Evolutionary conservation across 2,888 invertebrate genomes (phyloP).

Genomic region (Carterocephalus palaemon): DNA sequence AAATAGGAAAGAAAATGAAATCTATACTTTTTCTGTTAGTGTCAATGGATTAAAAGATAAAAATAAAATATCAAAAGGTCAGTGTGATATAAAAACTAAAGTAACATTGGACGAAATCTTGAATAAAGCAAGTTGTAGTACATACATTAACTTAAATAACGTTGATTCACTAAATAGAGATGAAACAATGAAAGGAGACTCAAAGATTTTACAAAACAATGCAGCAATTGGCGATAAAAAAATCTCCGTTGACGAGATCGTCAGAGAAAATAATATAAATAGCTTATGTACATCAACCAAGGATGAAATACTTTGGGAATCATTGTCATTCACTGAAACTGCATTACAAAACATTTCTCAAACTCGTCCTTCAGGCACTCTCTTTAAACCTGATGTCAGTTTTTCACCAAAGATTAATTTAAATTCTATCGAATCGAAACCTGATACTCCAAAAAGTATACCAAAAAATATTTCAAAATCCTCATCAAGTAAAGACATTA

Average conservation of each 20-base stretch:
- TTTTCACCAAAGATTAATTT: slow-evolving; percentile 64
- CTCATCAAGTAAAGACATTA: slow-evolving; percentile 51
- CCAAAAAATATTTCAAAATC: slow-evolving; percentile 34
- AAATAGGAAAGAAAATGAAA: neutral
- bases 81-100: too few relatives aligned
- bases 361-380: slow-evolving; percentile 42
- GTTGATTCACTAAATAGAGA: too few relatives aligned
- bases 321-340: slow-evolving; percentile 41
- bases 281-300: slow-evolving; percentile 23
- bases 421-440: slow-evolving; percentile 45
- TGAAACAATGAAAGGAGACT: too few relatives aligned
- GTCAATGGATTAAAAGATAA: too few relatives aligned
- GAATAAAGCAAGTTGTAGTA: too few relatives aligned
- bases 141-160: too few relatives aligned
- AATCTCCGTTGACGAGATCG: neutral
- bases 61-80: too few relatives aligned
- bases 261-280: neutral
- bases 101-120: too few relatives aligned
- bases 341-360: slow-evolving; percentile 54
- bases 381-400: too few relatives aligned
- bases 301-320: slow-evolving; percentile 29
- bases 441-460: slow-evolving; percentile 27
- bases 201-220: too few relatives aligned
- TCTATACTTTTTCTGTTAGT: neutral
- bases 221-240: too few relatives aligned